These are phyloP conservation scores for Diacarnus erythraeanus DNA, from an alignment of 37 sponge, comb jelly and placozoan genomes.

Conservation along the genomic window DNA sequence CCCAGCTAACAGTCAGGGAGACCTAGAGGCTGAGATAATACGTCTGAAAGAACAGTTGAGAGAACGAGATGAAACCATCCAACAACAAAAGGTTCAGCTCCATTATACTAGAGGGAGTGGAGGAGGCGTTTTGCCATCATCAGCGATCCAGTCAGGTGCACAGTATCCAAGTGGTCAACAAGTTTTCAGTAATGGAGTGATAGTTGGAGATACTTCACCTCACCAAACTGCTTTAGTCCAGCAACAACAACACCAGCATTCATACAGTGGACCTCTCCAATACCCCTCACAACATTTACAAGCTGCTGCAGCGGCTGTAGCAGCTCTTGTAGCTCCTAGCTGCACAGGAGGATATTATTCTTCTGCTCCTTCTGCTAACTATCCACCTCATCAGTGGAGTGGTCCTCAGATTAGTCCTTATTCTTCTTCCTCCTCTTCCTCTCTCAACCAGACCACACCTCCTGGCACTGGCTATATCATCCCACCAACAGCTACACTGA, in stretches of 20 bases:
- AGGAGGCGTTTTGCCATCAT: background rate
- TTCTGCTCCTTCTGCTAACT: slow-evolving; percentile 1
- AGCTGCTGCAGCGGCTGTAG: background rate
- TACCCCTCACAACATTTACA: slow-evolving; percentile 3
- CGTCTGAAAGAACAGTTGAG: slow-evolving; percentile 25
- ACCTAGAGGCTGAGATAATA: background rate
- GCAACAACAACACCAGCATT: background rate
- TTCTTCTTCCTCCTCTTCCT: background rate
- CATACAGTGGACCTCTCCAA: slow-evolving; percentile 3
- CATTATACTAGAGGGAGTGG: too few relatives aligned
- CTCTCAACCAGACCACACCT: slow-evolving; percentile 10
- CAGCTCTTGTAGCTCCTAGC: background rate
- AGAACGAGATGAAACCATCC: slow-evolving; percentile 15
- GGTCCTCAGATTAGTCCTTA: slow-evolving; percentile 10
- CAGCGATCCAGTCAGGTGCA: background rate
- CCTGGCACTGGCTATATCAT: slow-evolving; percentile 14
- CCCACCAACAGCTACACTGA: background rate
- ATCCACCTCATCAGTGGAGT: slow-evolving; percentile 42
- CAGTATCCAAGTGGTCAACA: background rate
- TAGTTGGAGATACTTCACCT: background rate
- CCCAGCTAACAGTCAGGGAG: background rate
- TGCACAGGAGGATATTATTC: background rate
- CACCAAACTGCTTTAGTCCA: background rate
- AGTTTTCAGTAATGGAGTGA: background rate
- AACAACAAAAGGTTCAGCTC: slow-evolving; percentile 4